These are phyloP conservation scores for Tachuris rubrigastra DNA, from an alignment of 2,113 vertebrate species.

Conservation along the genomic window DNA sequence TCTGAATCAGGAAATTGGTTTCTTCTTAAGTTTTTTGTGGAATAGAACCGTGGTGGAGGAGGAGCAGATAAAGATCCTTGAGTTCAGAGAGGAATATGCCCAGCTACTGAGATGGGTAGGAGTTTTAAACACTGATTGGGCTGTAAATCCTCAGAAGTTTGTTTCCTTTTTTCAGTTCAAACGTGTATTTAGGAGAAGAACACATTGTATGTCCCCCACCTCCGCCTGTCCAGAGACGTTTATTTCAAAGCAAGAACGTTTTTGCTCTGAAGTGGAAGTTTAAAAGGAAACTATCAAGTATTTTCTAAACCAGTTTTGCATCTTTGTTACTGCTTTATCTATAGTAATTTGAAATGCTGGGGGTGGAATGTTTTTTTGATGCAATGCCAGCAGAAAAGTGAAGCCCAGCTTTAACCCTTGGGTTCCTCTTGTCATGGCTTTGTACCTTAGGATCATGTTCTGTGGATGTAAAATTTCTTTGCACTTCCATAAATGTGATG, in stretches of 20 bases:
- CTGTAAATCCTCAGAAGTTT: not conserved
- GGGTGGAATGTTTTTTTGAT: not conserved
- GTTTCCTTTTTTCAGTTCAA: not conserved
- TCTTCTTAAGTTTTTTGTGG: not conserved
- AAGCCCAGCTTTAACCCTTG: not conserved
- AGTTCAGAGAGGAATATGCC: not conserved
- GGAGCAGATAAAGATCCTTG: not conserved
- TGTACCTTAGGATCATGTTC: not conserved
- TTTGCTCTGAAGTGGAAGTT: conserved; percentile 3
- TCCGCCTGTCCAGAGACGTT: not conserved
- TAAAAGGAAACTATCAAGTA: conserved; percentile 22
- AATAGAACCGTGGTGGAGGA: not conserved
- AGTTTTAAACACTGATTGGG: not conserved
- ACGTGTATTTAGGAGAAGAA: not conserved
- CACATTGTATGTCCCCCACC: not conserved
- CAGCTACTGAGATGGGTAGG: not conserved
- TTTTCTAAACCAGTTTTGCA: conserved; percentile 26
- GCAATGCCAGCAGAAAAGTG: not conserved
- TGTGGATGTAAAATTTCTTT: not conserved
- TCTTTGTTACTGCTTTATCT: conserved; percentile 20
- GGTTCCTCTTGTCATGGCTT: not conserved
- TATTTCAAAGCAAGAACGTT: conserved; percentile 23
- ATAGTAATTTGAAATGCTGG: conserved; percentile 1
- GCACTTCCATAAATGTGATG: not conserved
- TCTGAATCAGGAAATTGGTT: not conserved